Base-by-base conservation (phyloP, 2,888 invertebrate species). In the Tricholauxania praeusta region DNA sequence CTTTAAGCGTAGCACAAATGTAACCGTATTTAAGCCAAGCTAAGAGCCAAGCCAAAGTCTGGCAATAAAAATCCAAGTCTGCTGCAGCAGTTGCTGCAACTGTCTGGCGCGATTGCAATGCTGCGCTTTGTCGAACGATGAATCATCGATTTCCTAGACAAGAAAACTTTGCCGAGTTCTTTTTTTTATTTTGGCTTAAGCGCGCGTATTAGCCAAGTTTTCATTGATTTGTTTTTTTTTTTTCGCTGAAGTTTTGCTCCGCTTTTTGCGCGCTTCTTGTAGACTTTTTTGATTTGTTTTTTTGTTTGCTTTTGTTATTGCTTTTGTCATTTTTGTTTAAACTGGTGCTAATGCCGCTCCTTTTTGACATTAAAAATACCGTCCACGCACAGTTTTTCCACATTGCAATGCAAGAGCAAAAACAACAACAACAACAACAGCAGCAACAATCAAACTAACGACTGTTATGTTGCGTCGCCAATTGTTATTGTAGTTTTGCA, bases 331-430 rank as follows among this genome's bases (percentile, higher is more conserved):
- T 62, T 32, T 62, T 62, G 62, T 39, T 32, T 22, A 70, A 70
- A 70, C 53, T 63, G 49, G 70, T 63, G 70, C 53, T 62, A 70
- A 63, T 53, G 70, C 70, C 70, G 70, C 70, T 70, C 70, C 71
- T 71, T 64, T 49, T 65, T 65, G 57, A 80, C 80, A 84, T 84
- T 83, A 84, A 82, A 84, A 84, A 84, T 82, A 80, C 84, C 84
- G 84, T 84, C 84, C 84, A 84, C 84, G 84, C 84, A 39, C 39
- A 84, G 82, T 82, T 82, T 83, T 78, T 39, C 39, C 22, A 15
- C 14, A 22, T 52, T 53, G 70, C 52, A 60, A 22, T 62, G 49
- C 22, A 39, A 39, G 7, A 39, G 10, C 39, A 39, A 39, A 2
- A 59, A 62, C 49, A 48, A 6, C 48, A 49, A 65, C 60, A 60